Percentiles rank a stretch among this genome's conserved stretches.
Conservation (phyloP, 1,140 invertebrate species). For the Lordiphosa mommai region DNA sequence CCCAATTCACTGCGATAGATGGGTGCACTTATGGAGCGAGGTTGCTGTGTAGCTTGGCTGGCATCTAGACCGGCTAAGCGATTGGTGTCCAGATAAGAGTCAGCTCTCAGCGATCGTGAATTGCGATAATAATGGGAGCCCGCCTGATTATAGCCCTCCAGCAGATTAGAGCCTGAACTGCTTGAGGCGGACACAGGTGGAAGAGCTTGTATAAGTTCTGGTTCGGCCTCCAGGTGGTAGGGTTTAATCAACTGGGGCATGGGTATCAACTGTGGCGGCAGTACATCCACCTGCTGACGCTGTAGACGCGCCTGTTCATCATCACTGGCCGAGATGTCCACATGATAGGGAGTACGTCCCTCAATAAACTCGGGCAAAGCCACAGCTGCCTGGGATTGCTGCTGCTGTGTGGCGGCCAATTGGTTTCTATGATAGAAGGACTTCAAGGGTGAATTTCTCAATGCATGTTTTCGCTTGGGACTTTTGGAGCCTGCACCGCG, state of each 20-base stretch:
- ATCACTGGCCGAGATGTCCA: slow-evolving; percentile 78
- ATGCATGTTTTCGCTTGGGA: slow-evolving; percentile 46
- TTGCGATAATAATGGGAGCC: slow-evolving; percentile 62
- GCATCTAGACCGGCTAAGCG: slow-evolving; percentile 26
- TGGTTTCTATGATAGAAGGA: slow-evolving; percentile 45
- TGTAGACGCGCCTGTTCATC: slow-evolving; percentile 58
- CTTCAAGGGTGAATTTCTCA: slow-evolving; percentile 29
- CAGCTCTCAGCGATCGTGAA: slow-evolving; percentile 59
- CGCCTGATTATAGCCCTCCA: slow-evolving; percentile 48
- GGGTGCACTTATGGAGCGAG: slow-evolving; percentile 49
- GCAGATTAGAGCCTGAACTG: slow-evolving; percentile 42
- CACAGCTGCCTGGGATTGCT: slow-evolving; percentile 5
- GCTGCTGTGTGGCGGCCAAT: slow-evolving; percentile 5
- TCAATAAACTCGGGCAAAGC: slow-evolving; percentile 80
- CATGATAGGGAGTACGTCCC: slow-evolving; percentile 81
- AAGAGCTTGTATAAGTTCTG: slow-evolving; percentile 67
- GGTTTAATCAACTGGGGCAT: slow-evolving; percentile 75
- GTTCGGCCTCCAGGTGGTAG: slow-evolving; percentile 68
- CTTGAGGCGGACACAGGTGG: slow-evolving; percentile 42
- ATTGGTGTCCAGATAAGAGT: slow-evolving; percentile 63
- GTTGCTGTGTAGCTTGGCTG: slow-evolving; percentile 3
- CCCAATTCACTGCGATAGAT: slow-evolving; percentile 45
- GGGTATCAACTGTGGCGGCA: slow-evolving; percentile 61
- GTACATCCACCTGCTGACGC: slow-evolving; percentile 72
- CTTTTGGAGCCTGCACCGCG: slow-evolving; percentile 25